Evolutionary conservation across 2,113 vertebrate species (phyloP).

Genomic region (Centropus unirufus): DNA sequence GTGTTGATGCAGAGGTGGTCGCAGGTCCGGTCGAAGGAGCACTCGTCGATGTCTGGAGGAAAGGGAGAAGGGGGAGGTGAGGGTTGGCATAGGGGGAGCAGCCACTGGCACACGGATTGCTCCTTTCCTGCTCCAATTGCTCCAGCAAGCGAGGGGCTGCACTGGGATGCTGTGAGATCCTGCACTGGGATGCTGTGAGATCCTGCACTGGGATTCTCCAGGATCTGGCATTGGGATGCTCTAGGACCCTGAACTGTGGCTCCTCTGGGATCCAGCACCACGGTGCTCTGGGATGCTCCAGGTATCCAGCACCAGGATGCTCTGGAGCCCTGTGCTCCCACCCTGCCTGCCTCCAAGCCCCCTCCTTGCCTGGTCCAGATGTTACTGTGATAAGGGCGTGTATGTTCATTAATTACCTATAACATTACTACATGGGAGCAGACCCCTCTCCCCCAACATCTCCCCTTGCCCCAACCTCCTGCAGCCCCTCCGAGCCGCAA

Average conservation of each 20-base stretch:
- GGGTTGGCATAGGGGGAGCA: neutral
- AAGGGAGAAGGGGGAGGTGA: neutral
- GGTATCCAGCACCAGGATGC: neutral
- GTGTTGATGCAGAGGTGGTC: conserved; percentile 96
- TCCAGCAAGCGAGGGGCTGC: neutral
- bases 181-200: neutral
- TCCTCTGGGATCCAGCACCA: neutral
- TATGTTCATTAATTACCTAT: too few relatives aligned
- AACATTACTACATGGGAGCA: neutral
- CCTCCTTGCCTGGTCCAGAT: neutral
- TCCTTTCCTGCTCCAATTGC: neutral
- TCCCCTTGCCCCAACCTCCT: neutral
- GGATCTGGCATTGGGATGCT: neutral
- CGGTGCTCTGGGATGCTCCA: neutral
- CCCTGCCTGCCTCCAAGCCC: neutral
- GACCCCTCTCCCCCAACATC: neutral
- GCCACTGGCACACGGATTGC: neutral
- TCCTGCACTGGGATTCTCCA: neutral
- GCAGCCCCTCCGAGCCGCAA: neutral
- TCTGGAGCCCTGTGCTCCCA: neutral
- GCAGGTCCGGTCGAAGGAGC: conserved; percentile 95
- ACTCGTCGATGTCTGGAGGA: conserved; percentile 92
- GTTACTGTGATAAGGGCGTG: too few relatives aligned
- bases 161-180: neutral
- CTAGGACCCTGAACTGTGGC: neutral